Evolutionary conservation across 2,113 vertebrate species (phyloP).

Genomic region (Triplophysa siluroides): DNA sequence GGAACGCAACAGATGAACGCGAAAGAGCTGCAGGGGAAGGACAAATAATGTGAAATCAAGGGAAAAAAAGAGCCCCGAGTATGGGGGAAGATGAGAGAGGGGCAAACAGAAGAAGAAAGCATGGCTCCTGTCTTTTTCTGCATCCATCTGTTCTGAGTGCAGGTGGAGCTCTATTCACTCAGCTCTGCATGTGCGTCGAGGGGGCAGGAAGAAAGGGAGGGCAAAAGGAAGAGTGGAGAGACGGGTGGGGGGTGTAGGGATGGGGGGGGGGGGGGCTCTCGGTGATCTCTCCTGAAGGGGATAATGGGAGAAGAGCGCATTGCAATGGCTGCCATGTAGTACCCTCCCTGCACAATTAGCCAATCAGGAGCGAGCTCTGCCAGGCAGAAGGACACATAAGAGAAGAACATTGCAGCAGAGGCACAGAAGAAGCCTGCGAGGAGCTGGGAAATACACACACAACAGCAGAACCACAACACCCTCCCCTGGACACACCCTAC

Average conservation of each 20-base stretch:
- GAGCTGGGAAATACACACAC: constrained; percentile 74
- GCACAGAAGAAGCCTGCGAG: constrained; percentile 80
- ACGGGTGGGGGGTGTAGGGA: constrained; percentile 49
- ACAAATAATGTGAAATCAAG: constrained; percentile 51
- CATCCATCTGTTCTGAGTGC: constrained; percentile 80
- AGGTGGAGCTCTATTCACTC: constrained; percentile 80
- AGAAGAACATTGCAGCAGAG: constrained; percentile 85
- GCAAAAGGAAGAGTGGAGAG: constrained; percentile 70
- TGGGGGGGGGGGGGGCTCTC: constrained; percentile 62
- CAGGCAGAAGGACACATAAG: constrained; percentile 82
- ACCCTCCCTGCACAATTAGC: constrained; percentile 83
- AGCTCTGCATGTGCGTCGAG: constrained; percentile 56
- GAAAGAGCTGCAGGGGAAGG: constrained; percentile 5
- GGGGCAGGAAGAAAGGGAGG: constrained; percentile 71
- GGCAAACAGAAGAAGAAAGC: constrained; percentile 60
- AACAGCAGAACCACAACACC: constrained; percentile 76
- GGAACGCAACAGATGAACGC: neutral
- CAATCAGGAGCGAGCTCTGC: constrained; percentile 77
- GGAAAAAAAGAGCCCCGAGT: constrained; percentile 42
- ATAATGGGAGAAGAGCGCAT: constrained; percentile 78
- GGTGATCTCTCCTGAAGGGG: constrained; percentile 79
- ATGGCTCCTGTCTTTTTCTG: constrained; percentile 73
- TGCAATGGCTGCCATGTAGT: constrained; percentile 81
- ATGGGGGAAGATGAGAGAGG: constrained; percentile 15
- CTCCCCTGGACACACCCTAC: constrained; percentile 83